These are phyloP conservation scores for Anastatus disparis DNA, from an alignment of 1,140 invertebrate genomes.

Conservation along the genomic window DNA sequence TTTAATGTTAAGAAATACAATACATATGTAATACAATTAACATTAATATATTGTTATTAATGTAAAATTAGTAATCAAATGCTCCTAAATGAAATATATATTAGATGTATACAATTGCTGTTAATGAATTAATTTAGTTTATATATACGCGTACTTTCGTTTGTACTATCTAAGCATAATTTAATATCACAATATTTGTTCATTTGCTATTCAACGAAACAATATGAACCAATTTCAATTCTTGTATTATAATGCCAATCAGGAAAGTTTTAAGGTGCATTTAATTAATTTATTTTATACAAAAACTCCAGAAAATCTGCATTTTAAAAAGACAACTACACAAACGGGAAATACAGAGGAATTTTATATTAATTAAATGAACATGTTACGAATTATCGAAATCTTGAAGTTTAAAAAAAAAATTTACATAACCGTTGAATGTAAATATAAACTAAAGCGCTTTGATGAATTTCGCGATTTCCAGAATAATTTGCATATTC, in stretches of 20 bases:
- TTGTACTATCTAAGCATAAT: background rate
- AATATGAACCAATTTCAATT: background rate
- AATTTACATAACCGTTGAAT: too few species aligned
- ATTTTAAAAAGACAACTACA: too few species aligned
- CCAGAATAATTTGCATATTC: too few species aligned
- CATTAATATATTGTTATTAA: background rate
- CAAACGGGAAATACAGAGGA: too few species aligned
- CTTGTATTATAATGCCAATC: background rate
- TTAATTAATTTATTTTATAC: too few species aligned
- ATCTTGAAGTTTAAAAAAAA: too few species aligned
- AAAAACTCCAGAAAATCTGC: too few species aligned
- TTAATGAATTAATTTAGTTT: constrained; percentile 12
- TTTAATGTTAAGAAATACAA: too few species aligned
- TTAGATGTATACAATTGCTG: background rate
- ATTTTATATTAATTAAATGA: too few species aligned
- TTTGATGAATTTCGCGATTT: too few species aligned
- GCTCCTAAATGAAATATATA: background rate
- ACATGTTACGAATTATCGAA: too few species aligned
- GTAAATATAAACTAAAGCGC: too few species aligned
- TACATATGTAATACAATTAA: background rate
- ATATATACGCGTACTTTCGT: background rate
- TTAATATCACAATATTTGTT: background rate
- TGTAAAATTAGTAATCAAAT: constrained; percentile 3
- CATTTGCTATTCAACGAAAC: background rate
- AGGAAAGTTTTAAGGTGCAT: background rate